phyloP scores from a whole-genome alignment of 92 coral and sea anemone genomes.

The Porites rus region DNA sequence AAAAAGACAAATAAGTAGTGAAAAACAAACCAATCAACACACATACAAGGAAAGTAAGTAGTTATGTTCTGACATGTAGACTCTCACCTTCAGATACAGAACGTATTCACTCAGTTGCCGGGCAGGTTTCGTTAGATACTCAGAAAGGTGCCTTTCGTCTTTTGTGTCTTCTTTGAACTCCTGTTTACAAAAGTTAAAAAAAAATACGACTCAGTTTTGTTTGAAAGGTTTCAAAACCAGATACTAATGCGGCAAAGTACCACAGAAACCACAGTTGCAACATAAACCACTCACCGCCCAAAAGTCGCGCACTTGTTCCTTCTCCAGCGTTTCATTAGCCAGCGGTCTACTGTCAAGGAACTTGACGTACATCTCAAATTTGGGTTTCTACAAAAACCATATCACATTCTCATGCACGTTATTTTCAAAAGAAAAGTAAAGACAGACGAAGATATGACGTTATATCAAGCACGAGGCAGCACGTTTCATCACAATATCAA shows the following conservation, averaged over 20 bases:
- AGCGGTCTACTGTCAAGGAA: slow-evolving; percentile 86
- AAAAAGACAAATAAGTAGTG: background rate
- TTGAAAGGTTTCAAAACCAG: no score
- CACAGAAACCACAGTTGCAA: no score
- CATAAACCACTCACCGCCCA: slow-evolving; percentile 75
- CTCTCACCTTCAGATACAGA: slow-evolving; percentile 76
- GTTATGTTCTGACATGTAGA: no score
- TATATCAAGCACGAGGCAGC: no score
- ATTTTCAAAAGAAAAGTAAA: no score
- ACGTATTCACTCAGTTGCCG: slow-evolving; percentile 86
- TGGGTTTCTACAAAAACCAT: slow-evolving; percentile 68
- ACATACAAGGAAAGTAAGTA: background rate
- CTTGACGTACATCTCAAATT: slow-evolving; percentile 81
- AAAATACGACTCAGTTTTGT: background rate
- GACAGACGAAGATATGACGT: no score
- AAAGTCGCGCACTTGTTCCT: slow-evolving; percentile 75
- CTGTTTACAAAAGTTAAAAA: slow-evolving; percentile 34
- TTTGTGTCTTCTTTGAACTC: slow-evolving; percentile 99
- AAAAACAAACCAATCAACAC: background rate
- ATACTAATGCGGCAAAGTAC: no score
- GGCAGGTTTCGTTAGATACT: slow-evolving; percentile 86
- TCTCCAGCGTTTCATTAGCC: slow-evolving; percentile 75
- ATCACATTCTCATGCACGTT: no score
- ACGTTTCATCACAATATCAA: background rate
- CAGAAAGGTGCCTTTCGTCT: slow-evolving; percentile 68